A percentile compares a stretch with the other conserved stretches of the same genome.
These are phyloP conservation scores for Nyctibius grandis DNA, from an alignment of 2,797 vertebrate genomes.

Conservation along the genomic window DNA sequence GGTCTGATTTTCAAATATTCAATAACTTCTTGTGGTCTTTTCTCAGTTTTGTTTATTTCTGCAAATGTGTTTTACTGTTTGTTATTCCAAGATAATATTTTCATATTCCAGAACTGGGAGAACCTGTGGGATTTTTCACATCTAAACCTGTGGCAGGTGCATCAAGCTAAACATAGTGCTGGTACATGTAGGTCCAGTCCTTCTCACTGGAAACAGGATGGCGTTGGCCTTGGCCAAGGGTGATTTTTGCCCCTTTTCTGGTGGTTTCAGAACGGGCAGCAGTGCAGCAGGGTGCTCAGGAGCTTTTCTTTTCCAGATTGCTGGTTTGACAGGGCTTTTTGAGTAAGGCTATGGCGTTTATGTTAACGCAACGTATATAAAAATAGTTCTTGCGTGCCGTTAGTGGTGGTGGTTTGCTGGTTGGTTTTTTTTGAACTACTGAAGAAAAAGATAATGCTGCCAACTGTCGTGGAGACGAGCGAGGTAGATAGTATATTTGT, in stretches of 20 bases:
- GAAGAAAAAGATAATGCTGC: background rate
- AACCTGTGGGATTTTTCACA: background rate
- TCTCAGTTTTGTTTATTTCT: background rate
- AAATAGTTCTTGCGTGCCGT: background rate
- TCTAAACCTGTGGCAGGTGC: background rate
- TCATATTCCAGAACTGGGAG: background rate
- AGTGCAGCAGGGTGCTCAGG: background rate
- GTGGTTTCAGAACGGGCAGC: background rate
- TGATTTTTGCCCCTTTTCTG: background rate
- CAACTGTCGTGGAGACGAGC: background rate
- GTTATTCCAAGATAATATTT: background rate
- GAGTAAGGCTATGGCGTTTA: background rate
- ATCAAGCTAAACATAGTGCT: background rate
- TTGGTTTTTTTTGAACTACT: background rate
- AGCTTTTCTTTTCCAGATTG: background rate
- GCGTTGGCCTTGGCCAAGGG: rapidly evolving
- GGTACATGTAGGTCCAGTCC: rapidly evolving
- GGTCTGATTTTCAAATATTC: background rate
- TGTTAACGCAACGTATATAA: background rate
- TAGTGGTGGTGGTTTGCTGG: background rate
- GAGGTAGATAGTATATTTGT: constrained; percentile 29
- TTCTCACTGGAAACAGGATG: background rate
- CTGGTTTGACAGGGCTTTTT: background rate
- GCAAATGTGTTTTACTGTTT: background rate
- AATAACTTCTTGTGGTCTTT: rapidly evolving